Base-by-base conservation (phyloP, 2,888 invertebrate species). In the Stegophylla sp. region DNA sequence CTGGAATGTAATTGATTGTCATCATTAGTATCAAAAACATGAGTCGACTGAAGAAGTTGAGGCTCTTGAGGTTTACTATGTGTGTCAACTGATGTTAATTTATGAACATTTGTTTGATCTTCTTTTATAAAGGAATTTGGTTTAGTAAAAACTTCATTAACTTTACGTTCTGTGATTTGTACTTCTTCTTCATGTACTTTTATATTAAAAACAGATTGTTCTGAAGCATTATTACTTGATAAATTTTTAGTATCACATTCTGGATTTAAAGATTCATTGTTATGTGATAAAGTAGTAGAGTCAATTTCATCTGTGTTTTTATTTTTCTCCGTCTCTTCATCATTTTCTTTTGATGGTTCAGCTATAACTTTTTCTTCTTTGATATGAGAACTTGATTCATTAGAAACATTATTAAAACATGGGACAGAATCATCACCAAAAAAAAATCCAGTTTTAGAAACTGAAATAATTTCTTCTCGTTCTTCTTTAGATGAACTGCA, bases 401-500 rank as follows among this genome's bases (percentile, higher is more conserved):
- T 81, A 74, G 69, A 48, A 48, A 71, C 59, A 71, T 61, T 79
- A 34, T 69, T 59, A 23, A 79, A 41, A 63, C 79, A 79, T 48
- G 79, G 69, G 41, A 76, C 76, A 76, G 69, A 67, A 77, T 71
- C 82, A 43, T 76, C 69, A 48, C 76, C 67, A 69, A 75, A 71
- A 61, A 76, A 69, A 63, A 76, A 74, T 4, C 76, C 69, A 3
- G 69, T 82, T 53, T 41, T 64, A 51, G 76, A 48, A 71, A 76
- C 82, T n/a, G 82, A 59, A 45, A 76, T 43, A 43, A 59, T 53
- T 75, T 82, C 69, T 82, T 82, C 82, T 51, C 43, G 13, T 0
- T 56, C 64, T 51, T 73, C 73, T 75, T 75, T 79, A 59, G 79
- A 79, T 23, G 79, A 71, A 63, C 82, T 83, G 72, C 85, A 85